These are phyloP conservation scores for Teinopalpus imperialis DNA, from an alignment of 2,888 invertebrate species.

Conservation along the genomic window DNA sequence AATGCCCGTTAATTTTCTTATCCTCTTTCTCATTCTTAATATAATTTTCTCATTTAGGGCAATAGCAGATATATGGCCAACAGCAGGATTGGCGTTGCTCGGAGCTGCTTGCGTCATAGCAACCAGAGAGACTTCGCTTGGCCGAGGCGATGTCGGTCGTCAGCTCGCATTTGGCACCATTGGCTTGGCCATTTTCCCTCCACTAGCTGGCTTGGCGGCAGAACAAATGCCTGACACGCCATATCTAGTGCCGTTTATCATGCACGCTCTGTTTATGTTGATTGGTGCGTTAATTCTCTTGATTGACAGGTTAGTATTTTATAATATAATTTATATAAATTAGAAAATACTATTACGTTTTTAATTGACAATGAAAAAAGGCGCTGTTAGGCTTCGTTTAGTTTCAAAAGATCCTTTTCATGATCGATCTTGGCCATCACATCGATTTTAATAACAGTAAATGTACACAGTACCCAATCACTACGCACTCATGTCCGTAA, in stretches of 20 bases:
- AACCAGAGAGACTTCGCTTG: constrained; percentile 89
- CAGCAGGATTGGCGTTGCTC: constrained; percentile 86
- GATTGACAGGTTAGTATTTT: constrained; percentile 73
- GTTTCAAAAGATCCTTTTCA: no score
- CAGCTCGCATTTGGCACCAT: constrained; percentile 89
- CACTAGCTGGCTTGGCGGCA: constrained; percentile 75
- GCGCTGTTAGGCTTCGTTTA: no score
- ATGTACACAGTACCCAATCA: no score
- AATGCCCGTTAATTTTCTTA: no score
- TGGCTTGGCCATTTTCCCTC: constrained; percentile 87
- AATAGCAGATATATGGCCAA: constrained; percentile 89
- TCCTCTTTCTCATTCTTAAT: no score
- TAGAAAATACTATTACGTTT: no score
- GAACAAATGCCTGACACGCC: constrained; percentile 60
- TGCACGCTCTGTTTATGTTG: constrained; percentile 80
- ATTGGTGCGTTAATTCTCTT: constrained; percentile 83
- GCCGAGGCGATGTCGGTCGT: constrained; percentile 89
- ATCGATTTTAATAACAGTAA: no score
- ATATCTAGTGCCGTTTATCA: constrained; percentile 81
- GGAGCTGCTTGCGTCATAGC: constrained; percentile 91
- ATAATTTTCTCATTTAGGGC: no score
- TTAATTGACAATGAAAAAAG: no score
- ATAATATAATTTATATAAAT: no score
- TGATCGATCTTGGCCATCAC: no score
- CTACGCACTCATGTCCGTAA: no score